Conservation (phyloP, 2,888 invertebrate genomes). For the Mesorhabditis spiculigera region DNA sequence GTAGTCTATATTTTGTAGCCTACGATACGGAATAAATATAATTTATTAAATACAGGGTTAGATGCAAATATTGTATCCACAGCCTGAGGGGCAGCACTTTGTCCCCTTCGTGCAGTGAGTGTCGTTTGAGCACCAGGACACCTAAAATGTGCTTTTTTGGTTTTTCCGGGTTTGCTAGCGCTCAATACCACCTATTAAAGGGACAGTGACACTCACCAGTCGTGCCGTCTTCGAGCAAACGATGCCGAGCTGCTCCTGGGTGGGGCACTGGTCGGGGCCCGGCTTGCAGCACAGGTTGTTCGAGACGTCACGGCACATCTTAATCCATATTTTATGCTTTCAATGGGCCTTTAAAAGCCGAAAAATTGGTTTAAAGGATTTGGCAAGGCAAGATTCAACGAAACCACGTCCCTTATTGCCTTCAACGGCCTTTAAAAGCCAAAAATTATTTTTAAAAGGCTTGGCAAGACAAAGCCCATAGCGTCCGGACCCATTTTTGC, state of each 20-base stretch:
- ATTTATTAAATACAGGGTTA: neutral
- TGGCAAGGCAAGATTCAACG: too few species aligned
- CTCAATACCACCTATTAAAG: too few species aligned
- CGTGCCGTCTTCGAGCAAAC: neutral
- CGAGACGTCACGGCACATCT: constrained; percentile 3
- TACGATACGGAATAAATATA: neutral
- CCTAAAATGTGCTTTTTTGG: neutral
- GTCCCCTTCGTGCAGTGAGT: neutral
- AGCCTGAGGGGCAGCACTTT: neutral
- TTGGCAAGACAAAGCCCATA: too few species aligned
- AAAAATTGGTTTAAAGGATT: too few species aligned
- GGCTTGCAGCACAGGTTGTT: constrained; percentile 6
- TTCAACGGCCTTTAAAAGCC: too few species aligned
- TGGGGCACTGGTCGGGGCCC: neutral
- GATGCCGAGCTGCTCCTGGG: neutral
- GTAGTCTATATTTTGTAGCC: too few species aligned
- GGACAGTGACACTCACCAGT: constrained; percentile 1
- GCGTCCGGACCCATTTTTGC: too few species aligned
- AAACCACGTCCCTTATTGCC: too few species aligned
- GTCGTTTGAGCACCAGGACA: neutral
- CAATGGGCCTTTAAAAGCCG: neutral
- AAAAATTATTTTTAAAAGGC: too few species aligned
- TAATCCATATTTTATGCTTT: neutral
- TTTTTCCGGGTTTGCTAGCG: too few species aligned
- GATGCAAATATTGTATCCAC: constrained; percentile 1